Conservation (phyloP, 92 coral and sea anemone genomes). For the Montipora capitata region DNA sequence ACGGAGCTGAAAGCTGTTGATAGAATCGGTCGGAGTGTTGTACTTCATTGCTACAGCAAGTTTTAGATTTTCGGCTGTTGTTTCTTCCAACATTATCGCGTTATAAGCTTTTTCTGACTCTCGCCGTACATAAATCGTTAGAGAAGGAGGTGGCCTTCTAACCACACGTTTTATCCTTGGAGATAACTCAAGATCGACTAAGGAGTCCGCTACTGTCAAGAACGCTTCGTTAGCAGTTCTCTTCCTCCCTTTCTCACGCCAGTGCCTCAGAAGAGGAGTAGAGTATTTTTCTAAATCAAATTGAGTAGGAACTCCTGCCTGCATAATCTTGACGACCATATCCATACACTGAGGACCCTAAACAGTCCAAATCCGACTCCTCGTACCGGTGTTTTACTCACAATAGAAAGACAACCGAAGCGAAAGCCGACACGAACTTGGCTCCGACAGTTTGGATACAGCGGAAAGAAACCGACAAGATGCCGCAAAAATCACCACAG, state of each 20-base stretch:
- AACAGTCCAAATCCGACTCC: conserved; percentile 51
- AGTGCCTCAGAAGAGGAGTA: conserved; percentile 87
- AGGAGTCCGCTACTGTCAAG: conserved; percentile 81
- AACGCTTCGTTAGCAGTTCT: conserved; percentile 88
- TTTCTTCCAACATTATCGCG: conserved; percentile 90
- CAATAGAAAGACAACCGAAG: conserved; percentile 9
- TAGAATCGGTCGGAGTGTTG: conserved; percentile 75
- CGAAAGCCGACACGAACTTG: conserved; percentile 15
- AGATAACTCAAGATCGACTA: conserved; percentile 85
- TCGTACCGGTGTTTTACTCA: conserved; percentile 39
- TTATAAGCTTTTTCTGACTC: conserved; percentile 91
- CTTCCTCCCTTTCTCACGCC: conserved; percentile 82
- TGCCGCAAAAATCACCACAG: not conserved
- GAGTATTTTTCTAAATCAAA: conserved; percentile 87
- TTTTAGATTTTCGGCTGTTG: conserved; percentile 83
- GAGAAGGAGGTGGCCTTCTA: conserved; percentile 90
- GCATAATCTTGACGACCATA: conserved; percentile 85
- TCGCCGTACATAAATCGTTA: conserved; percentile 88
- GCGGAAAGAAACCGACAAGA: conserved; percentile 5
- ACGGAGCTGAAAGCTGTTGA: conserved; percentile 70
- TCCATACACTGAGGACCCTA: conserved; percentile 66
- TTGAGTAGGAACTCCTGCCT: conserved; percentile 68
- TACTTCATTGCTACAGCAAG: conserved; percentile 86
- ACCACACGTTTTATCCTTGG: conserved; percentile 86
- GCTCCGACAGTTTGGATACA: not conserved